Percentiles rank a stretch among this genome's conserved stretches.
Conservation (phyloP, 2,888 invertebrate species). For the Calephelis perditalis region DNA sequence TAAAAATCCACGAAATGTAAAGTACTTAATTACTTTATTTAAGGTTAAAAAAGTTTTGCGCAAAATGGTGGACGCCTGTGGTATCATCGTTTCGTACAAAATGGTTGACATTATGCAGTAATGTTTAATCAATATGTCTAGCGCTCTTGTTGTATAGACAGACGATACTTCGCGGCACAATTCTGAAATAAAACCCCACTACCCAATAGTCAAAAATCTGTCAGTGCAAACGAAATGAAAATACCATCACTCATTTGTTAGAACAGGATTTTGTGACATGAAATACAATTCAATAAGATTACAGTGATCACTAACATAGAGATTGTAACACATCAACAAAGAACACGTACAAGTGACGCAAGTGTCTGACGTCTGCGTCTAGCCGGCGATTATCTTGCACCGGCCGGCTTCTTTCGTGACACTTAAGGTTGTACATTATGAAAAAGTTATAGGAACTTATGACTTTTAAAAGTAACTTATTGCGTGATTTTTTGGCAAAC, state of each 20-base stretch:
- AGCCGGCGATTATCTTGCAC: constrained; percentile 5
- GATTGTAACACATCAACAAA: constrained; percentile 3
- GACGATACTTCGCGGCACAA: constrained; percentile 6
- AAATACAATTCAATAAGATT: no score
- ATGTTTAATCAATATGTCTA: constrained; percentile 57
- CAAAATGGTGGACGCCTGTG: constrained; percentile 52
- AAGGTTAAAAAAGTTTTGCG: constrained; percentile 20
- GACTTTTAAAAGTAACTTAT: no score
- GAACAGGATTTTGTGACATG: no score
- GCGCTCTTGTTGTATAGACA: constrained; percentile 22
- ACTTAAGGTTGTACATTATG: background rate
- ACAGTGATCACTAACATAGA: no score
- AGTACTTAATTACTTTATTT: background rate
- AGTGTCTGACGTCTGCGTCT: background rate
- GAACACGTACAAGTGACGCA: background rate
- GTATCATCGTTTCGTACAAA: constrained; percentile 46
- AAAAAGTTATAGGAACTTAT: no score
- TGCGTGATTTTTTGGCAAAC: background rate
- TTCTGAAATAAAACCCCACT: constrained; percentile 22
- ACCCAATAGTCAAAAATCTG: background rate
- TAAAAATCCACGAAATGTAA: background rate
- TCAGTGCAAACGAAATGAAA: no score
- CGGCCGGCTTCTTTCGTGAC: constrained; percentile 26
- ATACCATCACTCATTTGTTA: no score
- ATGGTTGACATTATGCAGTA: constrained; percentile 61